These are phyloP conservation scores for Agriopis marginaria DNA, from an alignment of 2,888 invertebrate genomes.

Conservation along the genomic window DNA sequence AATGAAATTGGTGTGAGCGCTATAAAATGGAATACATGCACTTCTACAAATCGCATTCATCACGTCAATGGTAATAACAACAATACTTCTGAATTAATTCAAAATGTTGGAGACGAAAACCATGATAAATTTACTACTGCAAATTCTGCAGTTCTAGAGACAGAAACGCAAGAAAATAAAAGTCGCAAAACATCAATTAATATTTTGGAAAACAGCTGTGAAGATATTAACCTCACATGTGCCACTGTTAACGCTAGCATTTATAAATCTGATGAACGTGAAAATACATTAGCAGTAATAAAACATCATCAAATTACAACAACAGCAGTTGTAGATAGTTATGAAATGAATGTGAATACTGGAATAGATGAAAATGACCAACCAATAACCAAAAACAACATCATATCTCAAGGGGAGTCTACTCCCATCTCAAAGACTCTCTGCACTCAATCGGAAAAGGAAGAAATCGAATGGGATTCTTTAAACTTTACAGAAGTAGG, in stretches of 20 bases:
- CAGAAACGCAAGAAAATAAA: conserved; percentile 10
- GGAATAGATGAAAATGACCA: conserved; percentile 13
- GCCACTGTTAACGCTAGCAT: conserved; percentile 16
- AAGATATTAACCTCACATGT: conserved; percentile 20
- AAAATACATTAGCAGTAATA: conserved; percentile 8
- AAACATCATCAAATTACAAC: background rate
- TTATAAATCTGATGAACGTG: conserved; percentile 13
- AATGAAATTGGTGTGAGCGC: conserved; percentile 91
- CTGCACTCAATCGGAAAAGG: conserved; percentile 45
- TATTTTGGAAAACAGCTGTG: conserved; percentile 36
- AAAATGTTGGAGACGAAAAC: conserved; percentile 5
- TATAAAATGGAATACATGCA: conserved; percentile 88
- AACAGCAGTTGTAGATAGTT: background rate
- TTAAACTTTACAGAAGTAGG: conserved; percentile 69
- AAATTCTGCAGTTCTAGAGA: conserved; percentile 1
- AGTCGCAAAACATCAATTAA: conserved; percentile 15
- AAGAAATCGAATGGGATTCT: conserved; percentile 75
- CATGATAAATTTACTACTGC: background rate
- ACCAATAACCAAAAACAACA: conserved; percentile 13
- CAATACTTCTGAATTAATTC: background rate
- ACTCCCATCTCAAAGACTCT: conserved; percentile 26
- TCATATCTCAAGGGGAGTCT: conserved; percentile 25
- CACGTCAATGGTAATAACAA: conserved; percentile 25
- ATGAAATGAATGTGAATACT: background rate
- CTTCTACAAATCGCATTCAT: conserved; percentile 26